phyloP scores from a whole-genome alignment of 2,888 invertebrate species.

The Phrixothrix hirtus region DNA sequence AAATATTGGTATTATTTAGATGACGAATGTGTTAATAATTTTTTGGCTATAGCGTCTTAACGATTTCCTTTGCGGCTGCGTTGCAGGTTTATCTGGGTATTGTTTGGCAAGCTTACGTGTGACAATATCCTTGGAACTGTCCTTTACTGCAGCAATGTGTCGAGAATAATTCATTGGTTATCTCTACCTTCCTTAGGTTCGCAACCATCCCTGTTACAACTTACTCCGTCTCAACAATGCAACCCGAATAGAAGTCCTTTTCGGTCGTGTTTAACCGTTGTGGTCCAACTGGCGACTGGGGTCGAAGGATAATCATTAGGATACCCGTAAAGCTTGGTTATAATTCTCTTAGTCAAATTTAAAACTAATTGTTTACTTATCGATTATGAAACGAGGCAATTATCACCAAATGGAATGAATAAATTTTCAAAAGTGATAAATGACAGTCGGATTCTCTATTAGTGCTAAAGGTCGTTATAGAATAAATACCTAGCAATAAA shows the following conservation, averaged over 20 bases:
- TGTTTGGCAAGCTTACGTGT: slow-evolving; percentile 8
- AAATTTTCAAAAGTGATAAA: too few species aligned
- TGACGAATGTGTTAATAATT: too few species aligned
- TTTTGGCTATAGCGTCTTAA: too few species aligned
- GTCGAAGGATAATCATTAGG: slow-evolving; percentile 9
- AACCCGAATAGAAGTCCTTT: background rate
- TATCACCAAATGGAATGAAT: too few species aligned
- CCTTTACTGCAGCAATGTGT: slow-evolving; percentile 29
- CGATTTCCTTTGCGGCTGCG: too few species aligned
- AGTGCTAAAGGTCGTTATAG: too few species aligned
- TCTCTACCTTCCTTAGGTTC: slow-evolving; percentile 5
- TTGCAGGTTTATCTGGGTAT: too few species aligned
- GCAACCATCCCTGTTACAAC: background rate
- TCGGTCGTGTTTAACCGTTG: slow-evolving; percentile 3
- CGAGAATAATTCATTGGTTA: slow-evolving; percentile 34
- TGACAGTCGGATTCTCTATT: too few species aligned
- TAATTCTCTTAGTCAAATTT: slow-evolving; percentile 11
- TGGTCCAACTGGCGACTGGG: slow-evolving; percentile 4
- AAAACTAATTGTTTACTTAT: too few species aligned
- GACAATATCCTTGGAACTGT: slow-evolving; percentile 23
- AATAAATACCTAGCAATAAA: too few species aligned
- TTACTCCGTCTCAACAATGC: background rate
- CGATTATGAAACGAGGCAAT: too few species aligned
- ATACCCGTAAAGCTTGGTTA: slow-evolving; percentile 2
- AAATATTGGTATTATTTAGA: too few species aligned